Evolutionary conservation across 2,888 invertebrate species (phyloP).

Genomic region (Phymatocera aterrima): DNA sequence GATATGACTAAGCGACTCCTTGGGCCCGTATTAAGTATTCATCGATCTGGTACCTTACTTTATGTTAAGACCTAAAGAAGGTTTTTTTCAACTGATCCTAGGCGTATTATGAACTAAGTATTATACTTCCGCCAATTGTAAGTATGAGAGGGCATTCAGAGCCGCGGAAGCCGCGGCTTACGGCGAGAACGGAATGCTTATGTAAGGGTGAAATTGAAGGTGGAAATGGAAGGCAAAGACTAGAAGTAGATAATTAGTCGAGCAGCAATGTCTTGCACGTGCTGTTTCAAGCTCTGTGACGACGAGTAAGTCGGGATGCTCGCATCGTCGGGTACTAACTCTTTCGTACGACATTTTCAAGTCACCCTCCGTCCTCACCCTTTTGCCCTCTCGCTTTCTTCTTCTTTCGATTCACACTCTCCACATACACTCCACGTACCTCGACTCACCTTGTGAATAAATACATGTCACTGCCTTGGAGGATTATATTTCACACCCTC

Average conservation of each 20-base stretch:
- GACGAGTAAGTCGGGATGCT: conserved; percentile 1
- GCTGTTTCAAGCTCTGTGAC: background rate
- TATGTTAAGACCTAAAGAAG: no score
- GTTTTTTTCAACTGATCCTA: background rate
- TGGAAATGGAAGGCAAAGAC: background rate
- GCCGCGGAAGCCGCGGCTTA: background rate
- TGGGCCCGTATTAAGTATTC: no score
- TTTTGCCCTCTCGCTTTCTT: background rate
- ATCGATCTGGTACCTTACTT: no score
- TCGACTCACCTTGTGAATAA: background rate
- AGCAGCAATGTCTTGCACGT: conserved; percentile 11
- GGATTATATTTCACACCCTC: conserved; percentile 12
- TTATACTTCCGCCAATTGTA: background rate
- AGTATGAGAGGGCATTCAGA: conserved; percentile 2
- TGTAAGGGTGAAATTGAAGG: background rate
- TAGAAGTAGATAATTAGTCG: conserved; percentile 11
- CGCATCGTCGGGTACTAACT: background rate
- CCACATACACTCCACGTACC: background rate
- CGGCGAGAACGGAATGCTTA: background rate
- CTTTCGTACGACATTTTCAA: background rate
- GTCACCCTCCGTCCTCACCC: background rate
- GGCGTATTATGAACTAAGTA: background rate
- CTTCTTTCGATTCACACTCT: background rate
- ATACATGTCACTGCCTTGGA: conserved; percentile 3
- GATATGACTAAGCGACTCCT: no score